Percentiles rank a stretch among this genome's conserved stretches.
These are phyloP conservation scores for Steinernema feltiae DNA, from an alignment of 1,140 invertebrate species.

Conservation along the genomic window DNA sequence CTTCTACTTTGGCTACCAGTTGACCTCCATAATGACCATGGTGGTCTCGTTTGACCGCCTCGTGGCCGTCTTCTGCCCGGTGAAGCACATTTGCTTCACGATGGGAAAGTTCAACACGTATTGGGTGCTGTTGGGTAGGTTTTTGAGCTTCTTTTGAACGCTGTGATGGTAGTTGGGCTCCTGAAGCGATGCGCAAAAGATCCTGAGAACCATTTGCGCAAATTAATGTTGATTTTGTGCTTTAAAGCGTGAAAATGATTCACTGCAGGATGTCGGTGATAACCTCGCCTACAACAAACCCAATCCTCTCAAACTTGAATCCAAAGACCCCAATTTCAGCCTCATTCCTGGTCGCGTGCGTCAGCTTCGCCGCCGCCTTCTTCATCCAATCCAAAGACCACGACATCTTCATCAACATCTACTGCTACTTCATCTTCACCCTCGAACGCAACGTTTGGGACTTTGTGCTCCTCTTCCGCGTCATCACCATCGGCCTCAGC, in stretches of 20 bases:
- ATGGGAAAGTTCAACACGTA: not conserved
- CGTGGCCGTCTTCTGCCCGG: not conserved
- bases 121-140: not conserved
- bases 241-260: not conserved
- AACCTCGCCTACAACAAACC: too few species aligned
- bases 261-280: too few species aligned
- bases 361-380: not conserved
- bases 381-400: not conserved
- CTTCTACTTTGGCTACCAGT: not conserved
- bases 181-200: not conserved
- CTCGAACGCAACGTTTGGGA: not conserved
- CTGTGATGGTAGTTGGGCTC: not conserved
- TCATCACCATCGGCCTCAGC: not conserved
- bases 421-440: constrained; percentile 5
- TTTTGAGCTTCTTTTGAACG: not conserved
- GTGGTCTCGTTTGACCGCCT: not conserved
- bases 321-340: too few species aligned
- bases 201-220: too few species aligned
- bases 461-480: not conserved
- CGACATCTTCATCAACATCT: constrained; percentile 1
- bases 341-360: not conserved
- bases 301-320: too few species aligned
- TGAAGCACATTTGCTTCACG: not conserved
- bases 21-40: not conserved
- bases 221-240: too few species aligned